Evolutionary conservation across 2,113 vertebrate species (phyloP).

Genomic region (Channa maculata): DNA sequence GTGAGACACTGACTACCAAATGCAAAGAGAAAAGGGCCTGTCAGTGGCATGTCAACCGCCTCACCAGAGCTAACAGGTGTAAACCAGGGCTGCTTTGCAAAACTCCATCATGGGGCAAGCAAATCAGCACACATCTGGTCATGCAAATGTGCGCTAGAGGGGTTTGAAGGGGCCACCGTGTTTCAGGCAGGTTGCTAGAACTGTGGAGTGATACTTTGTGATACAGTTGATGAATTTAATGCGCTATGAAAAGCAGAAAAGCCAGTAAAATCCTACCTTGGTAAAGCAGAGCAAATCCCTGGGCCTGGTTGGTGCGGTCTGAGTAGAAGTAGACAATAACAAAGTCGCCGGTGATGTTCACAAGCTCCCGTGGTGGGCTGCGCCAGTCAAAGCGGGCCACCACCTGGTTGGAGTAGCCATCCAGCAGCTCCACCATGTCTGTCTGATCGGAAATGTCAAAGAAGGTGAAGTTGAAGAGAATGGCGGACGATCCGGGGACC

Average conservation of each 20-base stretch:
- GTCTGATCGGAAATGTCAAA: slow-evolving; percentile 94
- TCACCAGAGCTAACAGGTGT: slow-evolving; percentile 6
- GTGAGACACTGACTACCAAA: slow-evolving; percentile 70
- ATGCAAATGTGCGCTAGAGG: slow-evolving; percentile 37
- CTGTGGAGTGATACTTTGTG: background rate
- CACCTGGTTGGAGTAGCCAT: slow-evolving; percentile 91
- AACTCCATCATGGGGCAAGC: slow-evolving; percentile 30
- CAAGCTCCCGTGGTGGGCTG: slow-evolving; percentile 85
- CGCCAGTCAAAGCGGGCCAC: slow-evolving; percentile 91
- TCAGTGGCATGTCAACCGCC: slow-evolving; percentile 38
- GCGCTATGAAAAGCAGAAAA: background rate
- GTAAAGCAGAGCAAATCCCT: slow-evolving; percentile 93
- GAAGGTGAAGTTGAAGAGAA: slow-evolving; percentile 93
- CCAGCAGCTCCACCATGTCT: slow-evolving; percentile 96
- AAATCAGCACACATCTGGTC: slow-evolving; percentile 24
- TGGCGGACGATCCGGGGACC: slow-evolving; percentile 86
- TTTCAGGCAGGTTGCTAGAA: background rate
- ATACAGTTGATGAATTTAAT: background rate
- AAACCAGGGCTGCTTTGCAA: slow-evolving; percentile 47
- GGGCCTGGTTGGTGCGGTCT: slow-evolving; percentile 93
- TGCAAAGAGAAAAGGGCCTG: slow-evolving; percentile 62
- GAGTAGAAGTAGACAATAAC: slow-evolving; percentile 97
- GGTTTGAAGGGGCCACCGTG: background rate
- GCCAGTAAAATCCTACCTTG: slow-evolving; percentile 82
- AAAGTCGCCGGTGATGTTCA: slow-evolving; percentile 92